Base-by-base conservation (phyloP, 1,140 invertebrate species). In the Pseudomyrmex cubaensis region DNA sequence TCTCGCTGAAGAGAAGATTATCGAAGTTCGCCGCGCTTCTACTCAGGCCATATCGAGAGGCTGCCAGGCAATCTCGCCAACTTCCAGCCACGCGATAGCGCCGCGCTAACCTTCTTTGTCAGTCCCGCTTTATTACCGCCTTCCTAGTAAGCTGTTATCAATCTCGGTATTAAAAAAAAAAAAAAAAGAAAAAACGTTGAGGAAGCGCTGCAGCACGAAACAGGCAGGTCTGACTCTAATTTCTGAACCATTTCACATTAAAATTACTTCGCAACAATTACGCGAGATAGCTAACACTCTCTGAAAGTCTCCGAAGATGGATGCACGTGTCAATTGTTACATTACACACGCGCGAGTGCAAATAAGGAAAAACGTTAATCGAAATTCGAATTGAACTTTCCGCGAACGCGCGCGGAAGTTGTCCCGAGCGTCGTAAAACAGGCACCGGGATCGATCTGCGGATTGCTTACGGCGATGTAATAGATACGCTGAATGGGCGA, bases 1-100 rank as follows among this genome's bases (percentile, higher is more conserved):
- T 57, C 22, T 57, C 88, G 88, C 22, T 62, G 73, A 62, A 50
- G 87, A 76, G 80, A 86, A 90, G 89, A 90, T 90, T 90, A 90
- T 90, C 88, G 88, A 90, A 90, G 86, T 90, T 90, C 86, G 73
- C 69, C 84, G 83, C 61, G 84, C 74, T 85, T 74, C 82, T 57
- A 69, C 82, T 67, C 82, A 63, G 85, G 77, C 69, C 88, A 85
- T 89, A 89, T 89, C 88, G 85, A 84, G 73, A 87, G 88, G 76
- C 85, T 89, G 84, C 88, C 85, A 85, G 85, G 84, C 89, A 90
- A 90, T 90, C 84, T 90, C 85, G 88, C 87, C 4, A 90, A 90
- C 89, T 90, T 89, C 64, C 56, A 83, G 54, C 66, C 59, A 63
- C 25, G 61, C 54, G 84, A 67, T 88, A 87, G 67, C 56, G 66